Base-by-base conservation (phyloP, 2,113 vertebrate genomes). In the Microtus oregoni region DNA sequence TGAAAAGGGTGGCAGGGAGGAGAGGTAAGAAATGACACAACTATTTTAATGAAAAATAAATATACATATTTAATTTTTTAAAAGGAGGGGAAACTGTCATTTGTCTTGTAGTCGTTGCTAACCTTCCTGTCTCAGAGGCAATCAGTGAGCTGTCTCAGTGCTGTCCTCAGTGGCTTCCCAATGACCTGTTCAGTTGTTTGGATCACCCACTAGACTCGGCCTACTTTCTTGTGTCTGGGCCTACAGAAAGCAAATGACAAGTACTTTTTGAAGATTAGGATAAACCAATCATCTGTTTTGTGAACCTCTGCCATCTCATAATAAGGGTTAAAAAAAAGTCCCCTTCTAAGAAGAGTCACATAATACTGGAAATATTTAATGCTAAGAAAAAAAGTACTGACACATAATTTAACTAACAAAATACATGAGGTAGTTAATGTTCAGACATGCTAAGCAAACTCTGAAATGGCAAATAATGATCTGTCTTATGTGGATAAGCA, bases 231-330 rank as follows among this genome's bases (percentile, higher is more conserved):
- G 4, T 28, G 76, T n/a, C 20, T 65, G 79, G 38, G 28, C 26
- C 50, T 91, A 44, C 8, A 94, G 52, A 78, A 90, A 55, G 35
- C 72, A 93, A 90, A 95, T 41, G 41, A 77, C 50, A 87, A 24
- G 61, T 28, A 83, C 32, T 89, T 91, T 93, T 52, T 78, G 78
- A 92, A 91, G 70, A 92, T 15, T 94, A 52, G 67, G 44, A 81
- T 68, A 90, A 95, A 87, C 22, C 77, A 89, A 93, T 20, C 52
- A 55, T n/a, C 55, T 85, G 11, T 91, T 92, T 24, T 91, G 67
- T 95, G 88, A 93, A 58, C 44, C 94, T 86, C 32, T 93, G 32
- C 86, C 78, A 82, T 52, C 26, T 96, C 73, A 93, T 72, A 32
- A 89, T 72, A 92, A 52, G 44, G 76, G 63, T 91, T 28, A 28